Evolutionary conservation across 2,113 vertebrate genomes (phyloP).

Genomic region (Chloropsis hardwickii): DNA sequence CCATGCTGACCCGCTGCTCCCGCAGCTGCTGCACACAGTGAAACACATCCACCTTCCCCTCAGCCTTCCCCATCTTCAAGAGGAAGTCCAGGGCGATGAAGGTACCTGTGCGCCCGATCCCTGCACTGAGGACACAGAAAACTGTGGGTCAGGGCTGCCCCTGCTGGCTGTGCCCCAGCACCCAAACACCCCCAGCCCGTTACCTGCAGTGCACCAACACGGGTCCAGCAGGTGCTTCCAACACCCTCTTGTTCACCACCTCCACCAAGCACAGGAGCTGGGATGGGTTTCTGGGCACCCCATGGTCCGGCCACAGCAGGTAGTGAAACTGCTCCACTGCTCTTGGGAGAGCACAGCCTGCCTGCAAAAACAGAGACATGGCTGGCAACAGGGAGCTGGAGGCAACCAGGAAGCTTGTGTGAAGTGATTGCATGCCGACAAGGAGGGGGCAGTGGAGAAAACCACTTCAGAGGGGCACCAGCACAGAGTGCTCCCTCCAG

Average conservation of each 20-base stretch:
- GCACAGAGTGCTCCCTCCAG: neutral
- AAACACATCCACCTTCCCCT: constrained; percentile 64
- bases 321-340: constrained; percentile 61
- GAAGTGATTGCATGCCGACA: neutral
- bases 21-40: constrained; percentile 44
- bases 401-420: neutral
- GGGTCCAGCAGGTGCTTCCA: neutral
- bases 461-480: neutral
- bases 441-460: neutral
- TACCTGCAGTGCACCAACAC: constrained; percentile 71
- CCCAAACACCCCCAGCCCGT: fast-evolving
- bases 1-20: constrained; percentile 58
- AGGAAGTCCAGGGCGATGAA: constrained; percentile 65
- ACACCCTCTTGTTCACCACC: neutral
- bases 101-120: constrained; percentile 64
- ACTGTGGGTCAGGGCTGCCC: neutral
- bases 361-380: neutral
- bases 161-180: neutral
- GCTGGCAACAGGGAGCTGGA: neutral
- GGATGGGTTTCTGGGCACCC: constrained; percentile 41
- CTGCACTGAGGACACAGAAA: constrained; percentile 40
- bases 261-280: constrained; percentile 51
- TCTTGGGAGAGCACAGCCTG: constrained; percentile 34
- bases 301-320: constrained; percentile 60
- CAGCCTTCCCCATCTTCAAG: constrained; percentile 53